Evolutionary conservation across 2,797 vertebrate species (phyloP), one percentile per base, ranked within the genome.

Genomic region (Eulemur albifrons): DNA sequence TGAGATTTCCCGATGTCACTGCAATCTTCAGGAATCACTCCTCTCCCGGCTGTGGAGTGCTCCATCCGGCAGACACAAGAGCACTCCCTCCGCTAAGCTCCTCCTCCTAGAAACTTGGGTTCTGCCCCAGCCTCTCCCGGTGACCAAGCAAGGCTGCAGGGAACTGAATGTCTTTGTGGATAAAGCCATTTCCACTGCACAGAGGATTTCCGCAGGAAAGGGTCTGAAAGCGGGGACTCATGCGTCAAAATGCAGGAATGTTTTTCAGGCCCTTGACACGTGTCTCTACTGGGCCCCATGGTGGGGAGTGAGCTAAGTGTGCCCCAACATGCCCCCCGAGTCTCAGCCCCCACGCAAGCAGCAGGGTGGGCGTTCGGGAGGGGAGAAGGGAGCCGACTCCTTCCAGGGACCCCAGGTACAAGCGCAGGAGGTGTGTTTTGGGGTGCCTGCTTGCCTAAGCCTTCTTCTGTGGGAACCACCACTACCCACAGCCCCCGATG

Each of bases 41-140:
- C 21, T 12, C 14, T 2, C n/a, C 5, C 0, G 7, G 38, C 59
- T 20, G 7, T 1, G 5, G 50, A 11, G 6, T 18, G 43, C 32
- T 54, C 8, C 45, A 30, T 12, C 11, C 2, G 32, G 32, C 43
- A 11, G 45, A 18, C 1, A 1, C 0, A 1, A 13, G 0, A 23
- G 61, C 13, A 27, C 48, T 45, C 38, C 45, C 45, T 54, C 40
- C 20, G 12, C 48, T 52, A 13, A 18, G 3, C 12, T 21, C 32
- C 5, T 61, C 18, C 35, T 5, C 65, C 14, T 38, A 14, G 43
- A 17, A 21, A 52, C 2, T 3, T 9, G 40, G 27, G 30, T 32
- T 45, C 45, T 7, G 30, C 43, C n/a, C 52, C 9, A 2, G 11
- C 30, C 59, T 63, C 1, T 40, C 48, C 35, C 7, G 32, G 40